Conservation (phyloP, 2,888 invertebrate genomes). For the Xanthorhoe spadicearia region DNA sequence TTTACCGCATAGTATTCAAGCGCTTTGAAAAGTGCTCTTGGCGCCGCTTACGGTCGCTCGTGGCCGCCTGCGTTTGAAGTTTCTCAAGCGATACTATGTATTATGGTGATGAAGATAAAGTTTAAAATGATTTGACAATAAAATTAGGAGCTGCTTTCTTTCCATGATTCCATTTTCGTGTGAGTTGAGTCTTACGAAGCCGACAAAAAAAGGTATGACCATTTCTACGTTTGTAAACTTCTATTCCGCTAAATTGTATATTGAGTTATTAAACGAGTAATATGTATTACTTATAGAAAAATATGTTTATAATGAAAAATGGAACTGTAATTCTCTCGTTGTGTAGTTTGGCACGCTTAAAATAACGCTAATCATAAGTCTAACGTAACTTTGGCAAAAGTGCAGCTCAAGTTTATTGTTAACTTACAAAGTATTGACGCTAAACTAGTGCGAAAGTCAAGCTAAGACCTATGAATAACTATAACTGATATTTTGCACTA, state of each 20-base stretch:
- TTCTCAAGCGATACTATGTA: too few relatives aligned
- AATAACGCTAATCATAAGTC: neutral
- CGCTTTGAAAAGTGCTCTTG: too few relatives aligned
- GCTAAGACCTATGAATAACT: neutral
- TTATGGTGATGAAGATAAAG: too few relatives aligned
- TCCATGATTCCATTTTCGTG: too few relatives aligned
- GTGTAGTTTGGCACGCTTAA: slow-evolving; percentile 17
- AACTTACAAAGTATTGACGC: neutral
- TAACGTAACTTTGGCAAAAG: neutral
- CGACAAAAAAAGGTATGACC: neutral
- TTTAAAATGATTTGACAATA: too few relatives aligned
- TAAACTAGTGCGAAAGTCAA: neutral
- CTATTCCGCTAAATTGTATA: slow-evolving; percentile 12
- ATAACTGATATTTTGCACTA: neutral
- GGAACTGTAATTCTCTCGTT: slow-evolving; percentile 29
- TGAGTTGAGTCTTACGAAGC: too few relatives aligned
- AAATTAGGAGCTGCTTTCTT: too few relatives aligned
- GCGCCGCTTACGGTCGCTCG: too few relatives aligned
- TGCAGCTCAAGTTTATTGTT: neutral
- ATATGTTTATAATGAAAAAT: slow-evolving; percentile 16
- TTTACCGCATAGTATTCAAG: too few relatives aligned
- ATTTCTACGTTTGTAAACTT: slow-evolving; percentile 1
- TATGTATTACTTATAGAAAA: slow-evolving; percentile 26
- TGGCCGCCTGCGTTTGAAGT: too few relatives aligned
- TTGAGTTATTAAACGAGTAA: slow-evolving; percentile 8